phyloP scores from a whole-genome alignment of 2,888 invertebrate species.

The Lepidocyrtinus sp. region DNA sequence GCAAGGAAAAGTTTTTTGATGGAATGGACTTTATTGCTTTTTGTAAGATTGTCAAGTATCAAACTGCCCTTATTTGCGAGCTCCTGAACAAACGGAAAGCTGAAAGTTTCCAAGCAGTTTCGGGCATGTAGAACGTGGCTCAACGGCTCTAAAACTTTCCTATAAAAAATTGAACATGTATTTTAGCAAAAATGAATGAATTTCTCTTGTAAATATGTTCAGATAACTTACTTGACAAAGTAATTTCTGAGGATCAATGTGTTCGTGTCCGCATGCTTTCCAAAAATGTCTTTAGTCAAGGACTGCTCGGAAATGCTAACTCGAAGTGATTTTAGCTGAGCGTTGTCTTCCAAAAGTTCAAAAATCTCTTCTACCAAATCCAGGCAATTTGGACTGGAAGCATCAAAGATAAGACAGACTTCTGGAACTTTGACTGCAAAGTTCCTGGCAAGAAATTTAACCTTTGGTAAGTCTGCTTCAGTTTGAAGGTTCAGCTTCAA shows the following conservation, averaged over 20 bases:
- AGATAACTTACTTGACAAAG: constrained; percentile 60
- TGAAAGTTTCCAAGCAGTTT: constrained; percentile 66
- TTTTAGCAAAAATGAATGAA: neutral
- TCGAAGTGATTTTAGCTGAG: constrained; percentile 61
- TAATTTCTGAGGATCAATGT: constrained; percentile 61
- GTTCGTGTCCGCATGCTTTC: constrained; percentile 47
- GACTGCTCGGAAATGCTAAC: constrained; percentile 65
- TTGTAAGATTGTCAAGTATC: constrained; percentile 58
- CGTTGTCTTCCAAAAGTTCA: constrained; percentile 59
- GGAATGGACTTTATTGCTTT: constrained; percentile 54
- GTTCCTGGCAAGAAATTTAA: constrained; percentile 56
- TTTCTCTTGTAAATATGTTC: neutral
- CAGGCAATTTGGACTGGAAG: constrained; percentile 56
- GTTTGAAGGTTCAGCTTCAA: constrained; percentile 45
- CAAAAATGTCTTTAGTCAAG: constrained; percentile 53
- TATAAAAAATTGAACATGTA: constrained; percentile 15
- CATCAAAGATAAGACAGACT: constrained; percentile 63
- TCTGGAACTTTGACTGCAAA: constrained; percentile 64
- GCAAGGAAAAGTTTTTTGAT: constrained; percentile 63
- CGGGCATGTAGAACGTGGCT: constrained; percentile 58
- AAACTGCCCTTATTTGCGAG: constrained; percentile 52
- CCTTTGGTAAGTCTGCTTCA: constrained; percentile 58
- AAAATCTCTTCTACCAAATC: constrained; percentile 65
- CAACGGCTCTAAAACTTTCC: constrained; percentile 65
- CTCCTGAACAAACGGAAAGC: constrained; percentile 67